phyloP scores from a whole-genome alignment of 2,797 vertebrate genomes.

The Eurystomus glaucurus region DNA sequence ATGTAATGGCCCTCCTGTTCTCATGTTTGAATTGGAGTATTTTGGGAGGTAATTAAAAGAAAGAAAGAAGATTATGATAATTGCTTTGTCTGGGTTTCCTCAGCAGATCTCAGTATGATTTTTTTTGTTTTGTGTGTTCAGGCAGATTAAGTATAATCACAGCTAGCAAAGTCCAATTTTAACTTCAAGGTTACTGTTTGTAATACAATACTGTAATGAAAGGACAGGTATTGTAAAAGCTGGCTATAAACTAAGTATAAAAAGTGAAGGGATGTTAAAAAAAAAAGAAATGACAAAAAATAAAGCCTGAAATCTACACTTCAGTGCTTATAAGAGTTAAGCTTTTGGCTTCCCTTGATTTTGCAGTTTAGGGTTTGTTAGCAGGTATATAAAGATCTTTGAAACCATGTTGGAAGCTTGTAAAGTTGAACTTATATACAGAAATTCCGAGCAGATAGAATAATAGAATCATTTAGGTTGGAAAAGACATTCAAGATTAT shows the following conservation, averaged over 20 bases:
- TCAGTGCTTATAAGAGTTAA: not conserved
- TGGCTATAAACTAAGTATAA: not conserved
- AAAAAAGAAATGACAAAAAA: fast-evolving
- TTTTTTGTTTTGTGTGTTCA: not conserved
- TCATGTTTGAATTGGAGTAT: not conserved
- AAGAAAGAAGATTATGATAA: no score
- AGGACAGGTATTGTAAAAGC: not conserved
- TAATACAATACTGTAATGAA: not conserved
- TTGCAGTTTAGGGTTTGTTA: not conserved
- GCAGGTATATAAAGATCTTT: fast-evolving
- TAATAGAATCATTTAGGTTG: not conserved
- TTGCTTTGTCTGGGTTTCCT: not conserved
- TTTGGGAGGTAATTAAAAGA: not conserved
- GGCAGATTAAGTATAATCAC: not conserved
- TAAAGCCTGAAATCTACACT: not conserved
- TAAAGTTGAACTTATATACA: not conserved
- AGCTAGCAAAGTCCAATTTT: not conserved
- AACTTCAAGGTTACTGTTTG: not conserved
- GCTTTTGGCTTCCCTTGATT: not conserved
- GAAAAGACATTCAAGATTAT: not conserved
- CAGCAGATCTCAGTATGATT: not conserved
- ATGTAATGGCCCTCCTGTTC: not conserved
- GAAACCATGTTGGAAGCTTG: not conserved
- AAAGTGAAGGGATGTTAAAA: not conserved
- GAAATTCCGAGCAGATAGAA: not conserved